These are phyloP conservation scores for Sardinella longiceps DNA, from an alignment of 2,797 vertebrate species.

Conservation along the genomic window DNA sequence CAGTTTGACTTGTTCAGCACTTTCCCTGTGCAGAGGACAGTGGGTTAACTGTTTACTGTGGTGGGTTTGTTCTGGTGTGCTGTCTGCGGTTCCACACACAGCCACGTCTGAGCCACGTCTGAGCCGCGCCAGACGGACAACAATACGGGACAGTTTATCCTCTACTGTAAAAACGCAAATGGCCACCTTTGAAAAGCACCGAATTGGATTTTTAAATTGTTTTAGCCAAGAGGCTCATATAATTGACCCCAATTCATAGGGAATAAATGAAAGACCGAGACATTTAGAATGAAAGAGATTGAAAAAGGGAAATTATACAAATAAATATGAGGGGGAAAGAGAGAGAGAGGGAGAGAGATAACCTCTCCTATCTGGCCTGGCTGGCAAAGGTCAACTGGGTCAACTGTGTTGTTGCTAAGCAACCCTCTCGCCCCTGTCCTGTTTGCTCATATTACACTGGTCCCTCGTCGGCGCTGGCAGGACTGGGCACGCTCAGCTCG, in stretches of 20 bases:
- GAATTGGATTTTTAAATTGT: background rate
- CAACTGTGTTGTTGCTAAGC: slow-evolving; percentile 41
- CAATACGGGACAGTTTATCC: background rate
- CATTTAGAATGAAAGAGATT: background rate
- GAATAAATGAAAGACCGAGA: background rate
- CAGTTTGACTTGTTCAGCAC: too few relatives aligned
- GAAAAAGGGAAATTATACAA: background rate
- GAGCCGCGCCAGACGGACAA: background rate
- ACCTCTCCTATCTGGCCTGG: slow-evolving; percentile 61
- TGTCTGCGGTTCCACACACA: background rate
- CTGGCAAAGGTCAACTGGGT: slow-evolving; percentile 70
- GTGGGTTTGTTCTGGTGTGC: background rate
- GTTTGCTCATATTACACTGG: slow-evolving; percentile 34
- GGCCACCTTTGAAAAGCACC: background rate
- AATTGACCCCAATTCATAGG: background rate
- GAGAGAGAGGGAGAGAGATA: slow-evolving; percentile 33
- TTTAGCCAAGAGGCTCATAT: background rate
- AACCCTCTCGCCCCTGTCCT: slow-evolving; percentile 44
- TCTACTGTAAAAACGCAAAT: background rate
- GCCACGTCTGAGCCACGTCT: background rate
- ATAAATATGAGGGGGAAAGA: slow-evolving; percentile 27
- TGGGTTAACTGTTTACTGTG: too few relatives aligned
- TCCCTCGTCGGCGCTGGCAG: background rate
- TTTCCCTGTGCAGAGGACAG: too few relatives aligned
- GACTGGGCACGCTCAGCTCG: background rate